Evolutionary conservation across 2,113 vertebrate species (phyloP), one percentile per base, ranked within the genome.

Genomic region (human): DNA sequence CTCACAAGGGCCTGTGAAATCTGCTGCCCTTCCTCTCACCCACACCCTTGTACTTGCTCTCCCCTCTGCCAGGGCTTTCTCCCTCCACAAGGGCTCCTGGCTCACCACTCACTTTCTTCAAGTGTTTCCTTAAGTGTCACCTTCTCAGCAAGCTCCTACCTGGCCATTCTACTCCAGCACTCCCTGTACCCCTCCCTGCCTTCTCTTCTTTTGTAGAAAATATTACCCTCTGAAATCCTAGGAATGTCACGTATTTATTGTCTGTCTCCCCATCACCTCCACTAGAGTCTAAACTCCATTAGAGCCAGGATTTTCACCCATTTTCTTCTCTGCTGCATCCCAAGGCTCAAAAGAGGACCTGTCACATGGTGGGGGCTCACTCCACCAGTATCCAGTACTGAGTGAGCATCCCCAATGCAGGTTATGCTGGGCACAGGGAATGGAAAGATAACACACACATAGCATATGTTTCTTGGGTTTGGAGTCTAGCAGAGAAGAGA

Each of bases 11-110:
- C n/a, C 4, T 59, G 27, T 25, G 18, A 43, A 22, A 64, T 70
- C 6, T 32, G 0, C 16, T 40, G 10, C 8, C 20, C 40, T 25
- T 66, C 20, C 68, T 45, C n/a, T 48, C 5, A 30, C 8, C 14
- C 4, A 0, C 9, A 11, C 18, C 27, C 23, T 17, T 57, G 8
- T 0, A n/a, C 9, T 30, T 68, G 22, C 3, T 4, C 38, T 75
- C 0, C 52, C 11, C 40, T 84, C 32, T 43, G 20, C 52, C 68
- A 18, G 23, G 11, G 38, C 11, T 27, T 30, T 43, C 16, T 45
- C 11, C 40, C 11, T 61, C 5, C 14, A 90, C 14, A 87, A 57
- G 35, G 25, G 16, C 4, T 45, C 57, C 35, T 3, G 32, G 7
- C 23, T 35, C 61, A 61, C 17, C 9, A 40, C 3, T 20, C 30